A percentile compares a stretch with the other conserved stretches of the same genome.
Evolutionary conservation across 2,888 invertebrate species (phyloP).

Genomic region (Apotomis capreana): DNA sequence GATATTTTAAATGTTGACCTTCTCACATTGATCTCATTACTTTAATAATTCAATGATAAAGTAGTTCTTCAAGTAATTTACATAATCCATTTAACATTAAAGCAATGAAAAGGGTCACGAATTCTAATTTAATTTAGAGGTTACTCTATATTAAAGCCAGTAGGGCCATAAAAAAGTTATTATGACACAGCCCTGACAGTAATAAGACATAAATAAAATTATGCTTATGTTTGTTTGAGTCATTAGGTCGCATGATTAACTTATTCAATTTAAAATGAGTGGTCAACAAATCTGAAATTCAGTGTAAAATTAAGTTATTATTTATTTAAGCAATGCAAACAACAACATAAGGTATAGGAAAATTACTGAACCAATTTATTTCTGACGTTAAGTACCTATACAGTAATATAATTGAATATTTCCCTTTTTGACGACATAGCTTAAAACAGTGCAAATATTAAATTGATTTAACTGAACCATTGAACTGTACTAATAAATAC

Average conservation of each 20-base stretch:
- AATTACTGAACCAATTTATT: background rate
- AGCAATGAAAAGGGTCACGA: slow-evolving; percentile 34
- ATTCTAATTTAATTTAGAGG: slow-evolving; percentile 33
- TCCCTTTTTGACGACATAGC: background rate
- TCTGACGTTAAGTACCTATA: no score
- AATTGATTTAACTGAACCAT: no score
- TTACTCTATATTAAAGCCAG: slow-evolving; percentile 13
- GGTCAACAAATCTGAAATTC: background rate
- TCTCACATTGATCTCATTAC: slow-evolving; percentile 1
- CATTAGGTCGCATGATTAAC: slow-evolving; percentile 6
- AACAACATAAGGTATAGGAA: background rate
- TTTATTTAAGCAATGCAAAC: background rate
- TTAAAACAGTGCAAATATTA: no score
- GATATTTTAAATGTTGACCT: background rate
- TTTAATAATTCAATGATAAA: slow-evolving; percentile 15
- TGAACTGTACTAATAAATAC: no score
- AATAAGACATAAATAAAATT: slow-evolving; percentile 22
- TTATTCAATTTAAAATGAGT: slow-evolving; percentile 3
- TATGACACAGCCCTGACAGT: slow-evolving; percentile 4
- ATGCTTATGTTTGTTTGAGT: slow-evolving; percentile 16
- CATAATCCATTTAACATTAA: slow-evolving; percentile 25
- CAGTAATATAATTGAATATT: background rate
- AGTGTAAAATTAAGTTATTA: background rate
- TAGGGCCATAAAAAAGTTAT: slow-evolving; percentile 27
- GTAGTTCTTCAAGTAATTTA: slow-evolving; percentile 23